Evolutionary conservation across 2,888 invertebrate species (phyloP), one percentile per base, ranked within the genome.

Genomic region (Drosophila pseudotakahashii): DNA sequence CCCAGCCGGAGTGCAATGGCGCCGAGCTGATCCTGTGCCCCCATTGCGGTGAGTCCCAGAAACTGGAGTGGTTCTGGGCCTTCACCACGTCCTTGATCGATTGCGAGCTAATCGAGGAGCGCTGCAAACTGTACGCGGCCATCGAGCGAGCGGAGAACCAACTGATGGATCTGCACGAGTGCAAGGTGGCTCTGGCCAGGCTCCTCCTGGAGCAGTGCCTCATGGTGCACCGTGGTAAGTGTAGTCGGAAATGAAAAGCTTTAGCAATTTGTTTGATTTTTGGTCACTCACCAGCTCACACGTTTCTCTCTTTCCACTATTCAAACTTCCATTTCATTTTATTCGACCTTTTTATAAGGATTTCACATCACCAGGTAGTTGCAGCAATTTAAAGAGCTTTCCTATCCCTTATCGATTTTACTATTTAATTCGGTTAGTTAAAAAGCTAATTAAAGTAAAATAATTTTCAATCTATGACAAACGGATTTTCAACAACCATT

Each of bases 61-160:
- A 85, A 64, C 64, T 85, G 63, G 85, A 85, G 62, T 85, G 85
- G 85, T 85, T 81, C 61, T 85, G 85, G 85, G 72, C 86, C 45
- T 85, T 85, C 41, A 73, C 73, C 47, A 79, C 85, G 26, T 78
- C 85, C 10, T 66, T 85, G 30, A 70, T 70, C 44, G 85, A 85
- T 62, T 85, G 83, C 60, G 85, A 85, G 64, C 71, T 83, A n/a
- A 79, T 85, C 41, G 85, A 85, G 71, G 76, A 84, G 55, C 85
- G 85, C 32, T 85, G 85, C 57, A 85, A 85, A 58, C 67, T 85
- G 37, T 85, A 85, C 57, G 85, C 82, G 61, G 85, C 85, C 53
- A 79, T 85, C 44, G 85, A 85, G 26, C 72, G 85, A 7, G 81
- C 85, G 59, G 83, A 85, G 7, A 62, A 60, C 26, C 79, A 85